Percentiles rank a stretch among this genome's conserved stretches.
phyloP scores from a whole-genome alignment of 2,888 invertebrate genomes.

The Athalia cordata region DNA sequence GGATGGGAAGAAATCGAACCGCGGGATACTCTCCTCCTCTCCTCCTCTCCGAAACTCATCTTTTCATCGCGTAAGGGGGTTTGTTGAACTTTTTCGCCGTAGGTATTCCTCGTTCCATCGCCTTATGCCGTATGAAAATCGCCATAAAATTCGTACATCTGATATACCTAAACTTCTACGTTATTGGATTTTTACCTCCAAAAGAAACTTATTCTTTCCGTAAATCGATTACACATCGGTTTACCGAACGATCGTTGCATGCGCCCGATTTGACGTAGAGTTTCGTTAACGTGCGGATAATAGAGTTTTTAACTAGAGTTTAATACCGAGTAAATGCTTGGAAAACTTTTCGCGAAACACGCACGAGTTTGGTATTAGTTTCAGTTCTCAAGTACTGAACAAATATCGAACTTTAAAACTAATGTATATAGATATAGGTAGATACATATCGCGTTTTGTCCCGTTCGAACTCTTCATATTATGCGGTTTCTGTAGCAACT shows the following conservation, averaged over 20 bases:
- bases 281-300: no score
- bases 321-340: neutral
- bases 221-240: no score
- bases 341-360: neutral
- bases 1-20: neutral
- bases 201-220: no score
- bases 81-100: constrained; percentile 10
- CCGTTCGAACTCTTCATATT: no score
- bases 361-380: constrained; percentile 1
- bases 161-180: no score
- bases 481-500: no score
- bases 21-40: neutral
- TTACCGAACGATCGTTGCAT: no score
- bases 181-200: no score
- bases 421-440: neutral
- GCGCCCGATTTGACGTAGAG: no score
- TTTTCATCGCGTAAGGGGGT: neutral
- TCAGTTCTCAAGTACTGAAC: constrained; percentile 20
- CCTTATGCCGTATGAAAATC: neutral
- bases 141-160: no score
- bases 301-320: neutral
- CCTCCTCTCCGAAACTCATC: neutral
- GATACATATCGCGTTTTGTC: no score
- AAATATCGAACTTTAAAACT: constrained; percentile 10
- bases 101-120: neutral